Evolutionary conservation across 2,113 vertebrate genomes (phyloP).

Genomic region (Emberiza fucata): DNA sequence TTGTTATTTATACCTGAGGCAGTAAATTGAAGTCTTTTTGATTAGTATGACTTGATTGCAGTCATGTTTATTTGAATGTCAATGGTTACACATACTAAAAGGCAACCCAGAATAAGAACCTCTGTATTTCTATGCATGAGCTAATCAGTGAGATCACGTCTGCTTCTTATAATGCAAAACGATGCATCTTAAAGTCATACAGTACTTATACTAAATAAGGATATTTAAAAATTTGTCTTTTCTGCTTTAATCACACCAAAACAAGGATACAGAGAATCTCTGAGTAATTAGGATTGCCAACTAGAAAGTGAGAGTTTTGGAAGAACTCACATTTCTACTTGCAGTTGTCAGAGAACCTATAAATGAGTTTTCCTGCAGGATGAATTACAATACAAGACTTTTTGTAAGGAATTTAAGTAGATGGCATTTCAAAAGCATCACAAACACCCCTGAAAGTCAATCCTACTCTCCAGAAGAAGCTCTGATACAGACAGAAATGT

Average conservation of each 20-base stretch:
- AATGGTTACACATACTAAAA: conserved; percentile 24
- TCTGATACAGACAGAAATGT: neutral
- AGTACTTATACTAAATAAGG: neutral
- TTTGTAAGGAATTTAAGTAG: neutral
- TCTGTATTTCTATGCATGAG: neutral
- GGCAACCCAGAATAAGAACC: neutral
- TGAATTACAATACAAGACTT: neutral
- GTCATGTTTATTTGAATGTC: conserved; percentile 29
- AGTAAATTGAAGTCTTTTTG: conserved; percentile 23
- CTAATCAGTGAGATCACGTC: conserved; percentile 2
- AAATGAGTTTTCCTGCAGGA: neutral
- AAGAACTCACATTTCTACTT: neutral
- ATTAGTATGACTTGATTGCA: conserved; percentile 50
- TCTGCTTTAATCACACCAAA: neutral
- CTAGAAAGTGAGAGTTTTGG: neutral
- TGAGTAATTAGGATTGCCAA: neutral
- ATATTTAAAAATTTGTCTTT: neutral
- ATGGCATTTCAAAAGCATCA: neutral
- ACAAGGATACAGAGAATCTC: neutral
- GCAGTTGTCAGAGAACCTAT: neutral
- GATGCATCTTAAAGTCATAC: neutral
- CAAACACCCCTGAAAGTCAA: neutral
- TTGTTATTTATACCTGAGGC: conserved; percentile 50
- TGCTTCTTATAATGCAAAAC: neutral
- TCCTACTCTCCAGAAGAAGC: neutral